Percentiles rank a stretch among this genome's conserved stretches.
phyloP scores from a whole-genome alignment of 2,888 invertebrate species.

The Agrotis ipsilon region DNA sequence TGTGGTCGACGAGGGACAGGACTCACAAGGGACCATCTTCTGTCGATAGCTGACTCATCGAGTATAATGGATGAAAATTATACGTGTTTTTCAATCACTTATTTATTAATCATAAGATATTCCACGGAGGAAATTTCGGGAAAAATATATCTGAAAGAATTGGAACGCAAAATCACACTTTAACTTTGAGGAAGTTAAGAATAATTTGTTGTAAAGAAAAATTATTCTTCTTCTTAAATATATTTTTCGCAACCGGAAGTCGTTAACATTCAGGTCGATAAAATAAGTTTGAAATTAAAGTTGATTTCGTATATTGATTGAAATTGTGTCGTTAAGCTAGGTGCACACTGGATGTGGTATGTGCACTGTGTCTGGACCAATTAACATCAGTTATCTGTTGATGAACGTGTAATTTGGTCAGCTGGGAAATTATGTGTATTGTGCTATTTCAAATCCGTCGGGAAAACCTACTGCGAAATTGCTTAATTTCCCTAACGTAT shows the following conservation, averaged over 20 bases:
- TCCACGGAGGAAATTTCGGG: neutral
- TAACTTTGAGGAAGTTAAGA: slow-evolving; percentile 3
- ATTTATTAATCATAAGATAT: neutral
- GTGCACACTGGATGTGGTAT: slow-evolving; percentile 7
- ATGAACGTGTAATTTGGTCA: slow-evolving; percentile 6
- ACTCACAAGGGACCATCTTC: neutral
- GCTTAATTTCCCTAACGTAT: neutral
- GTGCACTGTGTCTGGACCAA: neutral
- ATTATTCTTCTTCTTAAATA: neutral
- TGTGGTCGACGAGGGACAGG: neutral
- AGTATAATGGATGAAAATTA: slow-evolving; percentile 17
- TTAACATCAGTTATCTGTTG: slow-evolving; percentile 1
- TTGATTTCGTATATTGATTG: neutral
- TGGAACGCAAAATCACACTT: slow-evolving; percentile 2
- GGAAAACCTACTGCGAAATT: slow-evolving; percentile 7
- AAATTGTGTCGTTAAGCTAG: slow-evolving; percentile 5
- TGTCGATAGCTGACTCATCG: slow-evolving; percentile 7
- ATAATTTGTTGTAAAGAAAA: neutral
- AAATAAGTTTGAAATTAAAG: slow-evolving; percentile 1
- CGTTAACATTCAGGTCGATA: neutral
- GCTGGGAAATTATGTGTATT: slow-evolving; percentile 15
- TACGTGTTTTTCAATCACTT: neutral
- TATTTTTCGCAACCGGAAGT: neutral
- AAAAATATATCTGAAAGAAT: neutral
- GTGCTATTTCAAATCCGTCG: neutral